Evolutionary conservation across 2,888 invertebrate genomes (phyloP).

Genomic region (Dorcus parallelipipedus): DNA sequence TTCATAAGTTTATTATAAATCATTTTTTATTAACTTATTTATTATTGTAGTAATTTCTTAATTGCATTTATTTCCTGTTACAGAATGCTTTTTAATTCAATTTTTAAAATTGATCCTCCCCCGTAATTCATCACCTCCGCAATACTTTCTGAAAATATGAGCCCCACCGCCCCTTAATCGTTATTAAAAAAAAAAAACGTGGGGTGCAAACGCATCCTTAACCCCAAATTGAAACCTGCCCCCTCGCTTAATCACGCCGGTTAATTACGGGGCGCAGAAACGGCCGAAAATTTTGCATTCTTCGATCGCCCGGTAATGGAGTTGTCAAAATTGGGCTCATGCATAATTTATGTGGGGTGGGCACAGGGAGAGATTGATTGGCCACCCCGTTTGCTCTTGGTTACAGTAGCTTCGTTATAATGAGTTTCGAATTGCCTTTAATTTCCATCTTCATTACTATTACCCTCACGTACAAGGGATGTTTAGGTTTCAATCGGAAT

Average conservation of each 20-base stretch:
- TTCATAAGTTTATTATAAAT: too few relatives aligned
- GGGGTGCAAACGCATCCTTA: slow-evolving; percentile 24
- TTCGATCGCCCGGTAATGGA: slow-evolving; percentile 6
- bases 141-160: too few relatives aligned
- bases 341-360: slow-evolving; percentile 15
- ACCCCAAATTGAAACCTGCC: slow-evolving; percentile 22
- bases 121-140: too few relatives aligned
- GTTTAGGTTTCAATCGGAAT: too few relatives aligned
- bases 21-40: too few relatives aligned
- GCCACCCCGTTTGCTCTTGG: slow-evolving; percentile 12
- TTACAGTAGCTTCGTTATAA: slow-evolving; percentile 3
- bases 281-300: slow-evolving; percentile 7
- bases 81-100: too few relatives aligned
- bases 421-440: slow-evolving; percentile 1
- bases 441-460: not conserved
- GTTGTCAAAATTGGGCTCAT: slow-evolving; percentile 9
- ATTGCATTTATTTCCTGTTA: too few relatives aligned
- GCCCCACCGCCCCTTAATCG: too few relatives aligned
- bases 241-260: slow-evolving; percentile 18
- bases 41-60: too few relatives aligned
- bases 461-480: too few relatives aligned
- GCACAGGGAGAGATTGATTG: slow-evolving; percentile 11
- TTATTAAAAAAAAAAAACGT: slow-evolving; percentile 1
- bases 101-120: too few relatives aligned
- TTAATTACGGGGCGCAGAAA: slow-evolving; percentile 15